Evolutionary conservation across 2,113 vertebrate genomes (phyloP), one percentile per base, ranked within the genome.

Genomic region (Datnioides undecimradiatus): DNA sequence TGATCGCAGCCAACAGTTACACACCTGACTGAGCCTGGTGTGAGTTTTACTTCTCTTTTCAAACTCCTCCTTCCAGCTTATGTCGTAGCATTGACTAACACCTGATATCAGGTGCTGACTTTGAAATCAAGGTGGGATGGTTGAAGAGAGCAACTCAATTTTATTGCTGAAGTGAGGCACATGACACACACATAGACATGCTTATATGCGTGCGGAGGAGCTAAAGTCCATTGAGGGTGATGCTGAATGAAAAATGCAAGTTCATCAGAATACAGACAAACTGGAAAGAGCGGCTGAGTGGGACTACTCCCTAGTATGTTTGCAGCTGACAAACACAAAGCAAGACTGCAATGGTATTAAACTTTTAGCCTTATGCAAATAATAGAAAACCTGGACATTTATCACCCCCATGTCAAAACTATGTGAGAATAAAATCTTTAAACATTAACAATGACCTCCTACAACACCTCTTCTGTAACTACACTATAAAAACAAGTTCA

Each of bases 51-150:
- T 54, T 55, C 14, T 63, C 5, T 21, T 27, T 43, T 72, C 16
- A 73, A 60, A 79, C 73, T 55, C 85, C 78, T 75, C 81, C 78
- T 84, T 51, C 17, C 23, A 11, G 12, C 8, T 74, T 2, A 33
- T n/a, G 12, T 67, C 0, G 21, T 2, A 49, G 29, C 55, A 71
- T 51, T 34, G 59, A 1, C 27, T 4, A 36, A 9, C 17, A 51
- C 0, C 3, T 70, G 17, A 51, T 9, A 8, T 3, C 12, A 66
- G 25, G 43, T 0, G 6, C 21, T 43, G 34, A 41, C 41, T 23
- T 31, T 14, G 21, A 51, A n/a, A 0, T 19, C 51, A 45, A 17
- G 38, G 31, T 2, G 8, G 1, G 49, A 54, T 17, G 0, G 38
- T 41, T 11, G 7, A 33, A 45, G 45, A 49, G 14, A 72, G 34